Base-by-base conservation (phyloP, 92 coral and sea anemone genomes). In the Zoanthus sociatus region DNA sequence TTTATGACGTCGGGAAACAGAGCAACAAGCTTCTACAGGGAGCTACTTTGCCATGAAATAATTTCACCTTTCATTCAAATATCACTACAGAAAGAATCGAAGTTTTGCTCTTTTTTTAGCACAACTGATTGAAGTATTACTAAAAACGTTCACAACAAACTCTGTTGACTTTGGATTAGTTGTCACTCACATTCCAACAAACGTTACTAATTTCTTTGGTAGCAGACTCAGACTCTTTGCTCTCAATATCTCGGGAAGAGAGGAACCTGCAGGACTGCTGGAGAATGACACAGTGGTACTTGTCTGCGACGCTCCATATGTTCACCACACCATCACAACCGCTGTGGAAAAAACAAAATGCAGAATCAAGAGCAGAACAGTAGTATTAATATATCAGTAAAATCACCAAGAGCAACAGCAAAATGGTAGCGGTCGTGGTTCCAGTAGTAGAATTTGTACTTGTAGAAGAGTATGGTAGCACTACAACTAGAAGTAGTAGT, bases 241-340 rank as follows among this genome's bases (percentile, higher is more conserved):
- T 81, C 42, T 83, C 89, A 18, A 90, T 83, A 14, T 86, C 92
- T 63, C 89, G 89, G 48, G 92, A 90, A 68, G 86, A 82, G 54
- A 88, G 82, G 56, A 94, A 94, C 53, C 74, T 87, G 81, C 94
- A 94, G 31, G 98, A 90, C 79, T 94, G 93, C 68, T 92, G 98
- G 20, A 94, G 93, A 77, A 92, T 92, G 91, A 89, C 89, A 10
- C 85, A 81, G 67, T 94, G 98, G 21, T 90, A 79, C 91, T 94
- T 94, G 89, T 93, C 83, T 6, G 98, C 90, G 93, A 94, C 89
- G 87, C 93, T 94, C 98, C 98, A 94, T 5, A 94, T 87, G 45
- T 94, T 93, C 71, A 94, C 91, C 33, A 94, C 92, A 15, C 89
- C 92, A 73, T 92, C 98, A 46, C 76, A 79, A 10, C 96, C 96